Evolutionary conservation across 2,888 invertebrate species (phyloP).

Genomic region (Neria commutata): DNA sequence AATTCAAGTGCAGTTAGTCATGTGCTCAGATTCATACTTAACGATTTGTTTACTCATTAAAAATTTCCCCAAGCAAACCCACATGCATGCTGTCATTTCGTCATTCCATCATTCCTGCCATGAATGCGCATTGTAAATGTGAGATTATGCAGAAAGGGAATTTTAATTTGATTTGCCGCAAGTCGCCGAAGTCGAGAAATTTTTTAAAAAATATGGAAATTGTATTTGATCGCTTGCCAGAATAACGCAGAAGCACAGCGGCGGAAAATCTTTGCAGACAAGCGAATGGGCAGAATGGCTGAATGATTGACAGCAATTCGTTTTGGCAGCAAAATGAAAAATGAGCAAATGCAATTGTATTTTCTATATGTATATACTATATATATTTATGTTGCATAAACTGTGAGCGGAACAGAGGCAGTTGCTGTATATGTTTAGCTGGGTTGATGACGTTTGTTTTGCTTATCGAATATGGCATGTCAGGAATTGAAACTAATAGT

Average conservation of each 20-base stretch:
- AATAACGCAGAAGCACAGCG: slow-evolving; percentile 7
- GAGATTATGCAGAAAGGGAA: slow-evolving; percentile 44
- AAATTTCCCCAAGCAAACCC: slow-evolving; percentile 41
- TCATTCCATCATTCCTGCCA: too few relatives aligned
- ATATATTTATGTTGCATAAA: too few relatives aligned
- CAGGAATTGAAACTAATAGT: too few relatives aligned
- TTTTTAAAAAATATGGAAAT: slow-evolving; percentile 42
- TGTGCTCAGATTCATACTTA: slow-evolving; percentile 20
- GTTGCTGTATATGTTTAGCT: too few relatives aligned
- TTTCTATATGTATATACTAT: too few relatives aligned
- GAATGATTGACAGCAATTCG: slow-evolving; percentile 53
- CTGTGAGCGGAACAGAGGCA: too few relatives aligned
- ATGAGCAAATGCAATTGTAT: background rate
- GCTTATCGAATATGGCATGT: too few relatives aligned
- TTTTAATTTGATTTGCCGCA: slow-evolving; percentile 11
- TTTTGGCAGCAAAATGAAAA: too few relatives aligned
- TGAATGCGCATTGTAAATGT: slow-evolving; percentile 40
- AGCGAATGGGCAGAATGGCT: slow-evolving; percentile 53
- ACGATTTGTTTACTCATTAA: slow-evolving; percentile 40
- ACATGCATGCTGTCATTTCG: too few relatives aligned
- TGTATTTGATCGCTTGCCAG: slow-evolving; percentile 42
- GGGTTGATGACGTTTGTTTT: too few relatives aligned
- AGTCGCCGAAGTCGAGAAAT: background rate
- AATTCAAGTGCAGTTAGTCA: slow-evolving; percentile 37
- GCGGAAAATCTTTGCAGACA: slow-evolving; percentile 35